A percentile compares a stretch with the other conserved stretches of the same genome.
Conservation (phyloP, 2,113 vertebrate species). For the Guaruba guarouba region DNA sequence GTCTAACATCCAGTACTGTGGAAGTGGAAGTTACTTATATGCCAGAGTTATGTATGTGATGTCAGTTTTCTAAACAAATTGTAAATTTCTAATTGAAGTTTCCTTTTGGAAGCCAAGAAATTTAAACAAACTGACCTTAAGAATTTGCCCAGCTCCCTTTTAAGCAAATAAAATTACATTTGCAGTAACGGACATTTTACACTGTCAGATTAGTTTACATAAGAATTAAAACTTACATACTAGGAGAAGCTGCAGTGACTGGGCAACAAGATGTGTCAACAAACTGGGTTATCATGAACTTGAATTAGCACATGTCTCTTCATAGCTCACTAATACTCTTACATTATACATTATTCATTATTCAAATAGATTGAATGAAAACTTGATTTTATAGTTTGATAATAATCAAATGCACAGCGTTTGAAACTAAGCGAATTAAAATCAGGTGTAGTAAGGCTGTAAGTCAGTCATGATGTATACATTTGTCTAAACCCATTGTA, state of each 20-base stretch:
- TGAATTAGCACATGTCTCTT: neutral
- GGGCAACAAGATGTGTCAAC: neutral
- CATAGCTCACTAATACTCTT: neutral
- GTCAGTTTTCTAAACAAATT: neutral
- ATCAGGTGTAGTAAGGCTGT: neutral
- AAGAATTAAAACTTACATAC: neutral
- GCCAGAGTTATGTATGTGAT: neutral
- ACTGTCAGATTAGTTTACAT: neutral
- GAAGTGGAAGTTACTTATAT: neutral
- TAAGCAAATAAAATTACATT: neutral
- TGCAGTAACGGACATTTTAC: neutral
- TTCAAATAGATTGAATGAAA: neutral
- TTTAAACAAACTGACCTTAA: neutral
- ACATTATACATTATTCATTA: neutral
- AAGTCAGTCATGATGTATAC: neutral
- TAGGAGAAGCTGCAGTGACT: neutral
- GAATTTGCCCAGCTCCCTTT: neutral
- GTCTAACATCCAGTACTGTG: neutral
- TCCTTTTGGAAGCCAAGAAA: neutral
- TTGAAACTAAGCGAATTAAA: neutral
- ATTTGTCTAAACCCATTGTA: neutral
- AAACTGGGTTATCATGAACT: neutral
- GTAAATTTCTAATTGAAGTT: neutral
- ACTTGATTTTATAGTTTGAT: neutral
- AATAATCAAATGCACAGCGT: neutral